These are phyloP conservation scores for Eufriesea mexicana DNA, from an alignment of 1,140 invertebrate species.

Conservation along the genomic window DNA sequence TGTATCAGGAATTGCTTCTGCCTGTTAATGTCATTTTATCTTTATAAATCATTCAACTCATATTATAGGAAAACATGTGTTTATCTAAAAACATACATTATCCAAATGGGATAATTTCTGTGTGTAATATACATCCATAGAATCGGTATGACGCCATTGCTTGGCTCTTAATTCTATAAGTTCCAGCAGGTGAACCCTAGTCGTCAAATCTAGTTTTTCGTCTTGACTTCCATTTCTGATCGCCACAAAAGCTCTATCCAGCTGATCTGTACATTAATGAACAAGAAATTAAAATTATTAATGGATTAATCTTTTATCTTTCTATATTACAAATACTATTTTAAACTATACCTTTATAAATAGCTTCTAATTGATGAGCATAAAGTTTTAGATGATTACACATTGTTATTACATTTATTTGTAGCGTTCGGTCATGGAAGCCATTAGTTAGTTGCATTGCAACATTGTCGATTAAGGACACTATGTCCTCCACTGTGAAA, in stretches of 20 bases:
- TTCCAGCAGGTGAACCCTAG: conserved; percentile 92
- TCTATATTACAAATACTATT: conserved; percentile 56
- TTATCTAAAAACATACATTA: conserved; percentile 79
- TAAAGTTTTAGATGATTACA: conserved; percentile 88
- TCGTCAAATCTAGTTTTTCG: conserved; percentile 88
- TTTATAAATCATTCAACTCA: neutral
- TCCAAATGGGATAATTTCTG: conserved; percentile 89
- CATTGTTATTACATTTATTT: conserved; percentile 85
- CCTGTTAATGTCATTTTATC: conserved; percentile 52
- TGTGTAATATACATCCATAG: conserved; percentile 91
- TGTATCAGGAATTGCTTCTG: conserved; percentile 74
- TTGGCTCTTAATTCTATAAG: conserved; percentile 94
- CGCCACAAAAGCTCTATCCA: conserved; percentile 89
- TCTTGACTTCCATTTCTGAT: conserved; percentile 94
- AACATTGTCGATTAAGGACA: conserved; percentile 88
- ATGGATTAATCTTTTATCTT: conserved; percentile 55
- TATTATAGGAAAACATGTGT: neutral
- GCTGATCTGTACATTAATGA: conserved; percentile 80
- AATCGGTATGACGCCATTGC: conserved; percentile 91
- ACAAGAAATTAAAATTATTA: conserved; percentile 60
- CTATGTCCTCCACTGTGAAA: conserved; percentile 86
- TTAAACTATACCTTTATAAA: conserved; percentile 86
- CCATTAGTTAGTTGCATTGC: conserved; percentile 86
- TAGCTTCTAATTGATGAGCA: conserved; percentile 88
- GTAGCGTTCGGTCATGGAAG: conserved; percentile 84